Base-by-base conservation (phyloP, 1,140 invertebrate genomes). In the Drosophila oshimai region DNA sequence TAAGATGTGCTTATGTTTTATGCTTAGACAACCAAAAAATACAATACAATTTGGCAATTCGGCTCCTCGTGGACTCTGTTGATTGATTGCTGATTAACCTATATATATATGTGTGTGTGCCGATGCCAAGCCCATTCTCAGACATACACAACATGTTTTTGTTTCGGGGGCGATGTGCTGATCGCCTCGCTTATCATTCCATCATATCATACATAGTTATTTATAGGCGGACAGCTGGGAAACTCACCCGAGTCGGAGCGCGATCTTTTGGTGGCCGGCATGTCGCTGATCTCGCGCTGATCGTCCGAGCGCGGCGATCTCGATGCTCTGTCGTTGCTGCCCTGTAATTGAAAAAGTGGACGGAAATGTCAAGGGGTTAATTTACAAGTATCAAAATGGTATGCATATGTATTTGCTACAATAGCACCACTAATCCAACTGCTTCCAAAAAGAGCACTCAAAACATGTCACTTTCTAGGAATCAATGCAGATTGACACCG, bases 291-390 rank as follows among this genome's bases (percentile, higher is more conserved):
- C 22, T 89, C 88, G 37, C 83, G 78, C 65, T 89, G 87, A 62
- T 89, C 88, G 58, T 89, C 88, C 55, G 88, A 90, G 74, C 88
- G 88, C 50, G 88, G 89, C 13, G 88, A 89, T 62, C 88, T 88
- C 10, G 88, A 88, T 54, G 89, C 83, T 90, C 88, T 88, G 53
- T 89, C 88, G 79, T 89, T 90, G 75, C 88, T 90, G 46, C 88
- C 88, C 88, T 89, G 44, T 20, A 58, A 76, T 20, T 12, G 6
- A 42, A 55, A 74, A 22, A 9, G 7, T 49, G 13, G 15, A 64
- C 45, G 51, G 24, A 39, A 4, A 7, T 12, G 13, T 2, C 7
- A 47, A 26, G 18, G 18, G 17, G 7, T 26, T 50, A 45, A 7
- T 45, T 24, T 6, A 24, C 6, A 28, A 29, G 13, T 28, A 26